phyloP scores from a whole-genome alignment of 2,888 invertebrate species.

The Trissoscelio sp. region DNA sequence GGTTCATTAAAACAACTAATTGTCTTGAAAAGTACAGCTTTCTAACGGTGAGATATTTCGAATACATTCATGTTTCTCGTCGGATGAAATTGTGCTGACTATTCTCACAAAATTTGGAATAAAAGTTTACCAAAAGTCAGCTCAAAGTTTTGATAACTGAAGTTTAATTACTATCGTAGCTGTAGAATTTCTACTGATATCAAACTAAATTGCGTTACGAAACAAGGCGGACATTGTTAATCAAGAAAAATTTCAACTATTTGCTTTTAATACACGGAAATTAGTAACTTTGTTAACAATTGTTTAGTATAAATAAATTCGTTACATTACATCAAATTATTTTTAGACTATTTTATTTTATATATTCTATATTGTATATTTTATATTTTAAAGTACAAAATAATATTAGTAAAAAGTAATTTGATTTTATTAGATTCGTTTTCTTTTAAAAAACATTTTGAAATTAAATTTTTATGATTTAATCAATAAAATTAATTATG shows the following conservation, averaged over 20 bases:
- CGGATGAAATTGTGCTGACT: not conserved
- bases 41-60: too few species aligned
- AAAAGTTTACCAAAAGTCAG: slow-evolving; percentile 12
- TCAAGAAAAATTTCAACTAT: not conserved
- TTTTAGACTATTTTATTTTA: too few species aligned
- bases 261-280: too few species aligned
- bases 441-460: too few species aligned
- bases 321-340: not conserved
- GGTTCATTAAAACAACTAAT: not conserved
- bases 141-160: slow-evolving; percentile 8
- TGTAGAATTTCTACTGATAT: not conserved
- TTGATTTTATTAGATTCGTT: too few species aligned
- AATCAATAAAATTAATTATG: too few species aligned
- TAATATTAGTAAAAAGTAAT: too few species aligned
- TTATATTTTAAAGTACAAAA: too few species aligned
- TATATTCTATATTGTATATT: too few species aligned
- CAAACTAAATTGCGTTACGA: not conserved
- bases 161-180: slow-evolving; percentile 9
- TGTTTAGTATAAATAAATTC: too few species aligned
- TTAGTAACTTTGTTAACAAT: too few species aligned
- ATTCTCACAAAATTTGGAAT: not conserved
- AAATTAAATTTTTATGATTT: too few species aligned
- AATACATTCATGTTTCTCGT: not conserved
- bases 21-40: not conserved
- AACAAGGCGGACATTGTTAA: not conserved